phyloP scores from a whole-genome alignment of 2,888 invertebrate species.

The Machimus rusticus region DNA sequence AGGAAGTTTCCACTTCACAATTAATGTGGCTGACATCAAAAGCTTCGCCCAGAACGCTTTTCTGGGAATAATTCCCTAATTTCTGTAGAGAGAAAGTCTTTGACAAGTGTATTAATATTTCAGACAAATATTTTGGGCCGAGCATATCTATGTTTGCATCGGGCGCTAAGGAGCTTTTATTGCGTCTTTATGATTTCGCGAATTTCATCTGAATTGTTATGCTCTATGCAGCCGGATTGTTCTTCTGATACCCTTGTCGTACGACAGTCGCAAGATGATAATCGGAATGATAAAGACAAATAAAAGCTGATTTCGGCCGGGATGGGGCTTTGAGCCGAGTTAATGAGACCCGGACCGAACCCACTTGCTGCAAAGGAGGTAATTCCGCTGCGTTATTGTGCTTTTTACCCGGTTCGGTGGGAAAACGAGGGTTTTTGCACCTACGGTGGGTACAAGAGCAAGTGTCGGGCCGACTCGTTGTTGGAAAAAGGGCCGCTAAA shows the following conservation, averaged over 20 bases:
- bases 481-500: neutral
- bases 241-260: neutral
- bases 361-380: neutral
- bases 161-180: neutral
- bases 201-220: neutral
- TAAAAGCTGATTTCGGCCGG: neutral
- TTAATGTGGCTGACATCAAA: conserved; percentile 18
- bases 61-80: neutral
- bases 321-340: neutral
- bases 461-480: neutral
- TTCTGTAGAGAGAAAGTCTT: neutral
- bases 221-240: neutral
- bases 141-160: neutral
- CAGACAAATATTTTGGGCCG: neutral
- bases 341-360: neutral
- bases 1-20: neutral
- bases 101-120: neutral
- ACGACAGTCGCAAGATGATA: neutral
- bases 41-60: neutral
- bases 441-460: neutral
- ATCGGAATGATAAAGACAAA: neutral
- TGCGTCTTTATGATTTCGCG: neutral
- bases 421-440: neutral
- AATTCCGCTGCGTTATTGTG: neutral
- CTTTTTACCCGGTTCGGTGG: neutral